Evolutionary conservation across 30 jellyfish, hydroid and myxozoan species (phyloP).

Genomic region (Aurelia sp.): DNA sequence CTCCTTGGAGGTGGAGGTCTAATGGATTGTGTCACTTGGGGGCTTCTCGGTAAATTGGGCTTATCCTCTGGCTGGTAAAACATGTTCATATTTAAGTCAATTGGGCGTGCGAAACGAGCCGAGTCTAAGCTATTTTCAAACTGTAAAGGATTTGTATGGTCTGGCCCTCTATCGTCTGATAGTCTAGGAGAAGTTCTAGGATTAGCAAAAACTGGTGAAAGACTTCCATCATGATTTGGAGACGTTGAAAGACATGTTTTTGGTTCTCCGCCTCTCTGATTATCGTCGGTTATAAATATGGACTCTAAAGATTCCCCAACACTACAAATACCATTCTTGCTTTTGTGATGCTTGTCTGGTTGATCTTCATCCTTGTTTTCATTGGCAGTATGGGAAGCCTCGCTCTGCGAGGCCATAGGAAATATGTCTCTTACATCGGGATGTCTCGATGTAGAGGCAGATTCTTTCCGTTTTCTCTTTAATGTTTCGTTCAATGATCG

Average conservation of each 20-base stretch:
- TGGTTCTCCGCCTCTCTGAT: too few species aligned
- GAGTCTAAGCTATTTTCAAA: too few species aligned
- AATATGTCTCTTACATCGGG: conserved; percentile 70
- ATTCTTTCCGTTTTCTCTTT: conserved; percentile 54
- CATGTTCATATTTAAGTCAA: background rate
- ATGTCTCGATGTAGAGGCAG: conserved; percentile 36
- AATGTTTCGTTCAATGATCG: conserved; percentile 91
- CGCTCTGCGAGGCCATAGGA: conserved; percentile 60
- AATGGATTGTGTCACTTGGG: background rate
- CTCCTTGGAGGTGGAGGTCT: conserved; percentile 60
- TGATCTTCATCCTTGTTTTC: background rate
- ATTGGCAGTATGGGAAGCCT: background rate
- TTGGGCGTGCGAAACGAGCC: background rate
- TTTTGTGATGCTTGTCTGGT: background rate
- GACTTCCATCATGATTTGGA: too few species aligned
- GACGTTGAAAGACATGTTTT: background rate
- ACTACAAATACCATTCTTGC: background rate
- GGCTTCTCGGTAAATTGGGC: background rate
- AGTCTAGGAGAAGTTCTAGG: background rate
- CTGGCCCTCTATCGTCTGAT: background rate
- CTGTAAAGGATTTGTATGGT: background rate
- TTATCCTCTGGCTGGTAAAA: conserved; percentile 8
- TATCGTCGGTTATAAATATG: too few species aligned
- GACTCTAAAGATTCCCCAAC: background rate
- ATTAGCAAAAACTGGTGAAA: background rate